A percentile compares a stretch with the other conserved stretches of the same genome.
phyloP scores from a whole-genome alignment of 1,140 invertebrate species.

The Trissolcus basalis region DNA sequence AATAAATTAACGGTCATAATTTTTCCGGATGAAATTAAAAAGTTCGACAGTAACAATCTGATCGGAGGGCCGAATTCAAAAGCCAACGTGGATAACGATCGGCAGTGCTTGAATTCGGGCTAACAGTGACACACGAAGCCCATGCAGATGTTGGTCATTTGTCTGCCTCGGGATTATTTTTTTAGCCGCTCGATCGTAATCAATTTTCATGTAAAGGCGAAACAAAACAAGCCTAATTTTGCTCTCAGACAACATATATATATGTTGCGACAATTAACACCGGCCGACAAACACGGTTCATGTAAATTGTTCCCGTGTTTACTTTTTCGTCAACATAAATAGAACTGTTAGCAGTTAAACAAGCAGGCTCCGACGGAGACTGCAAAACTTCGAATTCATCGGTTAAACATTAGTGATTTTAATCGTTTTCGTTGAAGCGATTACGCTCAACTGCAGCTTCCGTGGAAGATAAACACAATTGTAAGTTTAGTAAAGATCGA shows the following conservation, averaged over 20 bases:
- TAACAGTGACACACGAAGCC: too few species aligned
- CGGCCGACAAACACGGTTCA: background rate
- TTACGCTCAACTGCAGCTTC: too few species aligned
- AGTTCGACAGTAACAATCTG: slow-evolving; percentile 20
- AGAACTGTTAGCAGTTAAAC: background rate
- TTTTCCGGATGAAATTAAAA: slow-evolving; percentile 23
- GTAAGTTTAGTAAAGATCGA: too few species aligned
- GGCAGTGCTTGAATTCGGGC: background rate
- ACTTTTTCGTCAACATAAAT: background rate
- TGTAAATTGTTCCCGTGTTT: background rate
- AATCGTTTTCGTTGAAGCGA: too few species aligned
- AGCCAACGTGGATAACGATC: slow-evolving; percentile 48
- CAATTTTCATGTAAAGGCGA: background rate
- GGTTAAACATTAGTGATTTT: too few species aligned
- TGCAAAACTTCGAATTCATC: too few species aligned
- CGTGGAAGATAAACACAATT: too few species aligned
- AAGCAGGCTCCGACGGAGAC: background rate
- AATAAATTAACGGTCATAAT: slow-evolving; percentile 13
- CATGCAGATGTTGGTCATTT: too few species aligned
- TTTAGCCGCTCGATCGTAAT: slow-evolving; percentile 2
- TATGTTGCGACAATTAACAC: background rate
- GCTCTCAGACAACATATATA: background rate
- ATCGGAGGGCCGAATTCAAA: slow-evolving; percentile 32
- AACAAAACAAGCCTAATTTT: background rate
- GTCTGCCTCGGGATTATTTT: too few species aligned